These are phyloP conservation scores for Dicentrarchus labrax DNA, from an alignment of 2,113 vertebrate species.

Conservation along the genomic window DNA sequence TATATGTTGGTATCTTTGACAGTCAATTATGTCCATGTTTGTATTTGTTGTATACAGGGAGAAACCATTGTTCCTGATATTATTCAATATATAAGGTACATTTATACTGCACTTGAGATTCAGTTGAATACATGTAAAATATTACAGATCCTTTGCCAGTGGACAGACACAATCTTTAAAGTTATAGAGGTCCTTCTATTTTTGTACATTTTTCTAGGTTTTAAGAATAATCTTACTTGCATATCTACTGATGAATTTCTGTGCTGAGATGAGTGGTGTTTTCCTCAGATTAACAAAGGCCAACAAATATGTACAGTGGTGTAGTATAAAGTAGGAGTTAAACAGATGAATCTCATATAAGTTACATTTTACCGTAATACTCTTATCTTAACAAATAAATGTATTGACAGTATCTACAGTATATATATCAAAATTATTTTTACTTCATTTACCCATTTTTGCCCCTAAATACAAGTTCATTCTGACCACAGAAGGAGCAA, in stretches of 20 bases:
- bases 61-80: neutral
- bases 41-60: neutral
- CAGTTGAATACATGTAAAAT: neutral
- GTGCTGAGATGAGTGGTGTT: neutral
- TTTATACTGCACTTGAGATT: neutral
- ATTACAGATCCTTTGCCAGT: too few relatives aligned
- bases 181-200: neutral
- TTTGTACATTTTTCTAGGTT: neutral
- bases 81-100: too few relatives aligned
- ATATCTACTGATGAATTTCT: neutral
- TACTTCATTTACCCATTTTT: neutral
- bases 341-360: neutral
- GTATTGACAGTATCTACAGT: too few relatives aligned
- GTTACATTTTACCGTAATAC: neutral
- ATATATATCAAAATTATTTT: neutral
- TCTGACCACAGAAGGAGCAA: neutral
- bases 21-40: neutral
- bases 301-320: neutral
- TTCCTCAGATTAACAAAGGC: neutral
- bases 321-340: too few relatives aligned
- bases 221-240: neutral
- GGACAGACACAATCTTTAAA: neutral
- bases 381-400: neutral
- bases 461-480: neutral
- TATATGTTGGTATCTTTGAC: neutral